Evolutionary conservation across 2,113 vertebrate species (phyloP), one percentile per base, ranked within the genome.

Genomic region (Puffinus mauretanicus): DNA sequence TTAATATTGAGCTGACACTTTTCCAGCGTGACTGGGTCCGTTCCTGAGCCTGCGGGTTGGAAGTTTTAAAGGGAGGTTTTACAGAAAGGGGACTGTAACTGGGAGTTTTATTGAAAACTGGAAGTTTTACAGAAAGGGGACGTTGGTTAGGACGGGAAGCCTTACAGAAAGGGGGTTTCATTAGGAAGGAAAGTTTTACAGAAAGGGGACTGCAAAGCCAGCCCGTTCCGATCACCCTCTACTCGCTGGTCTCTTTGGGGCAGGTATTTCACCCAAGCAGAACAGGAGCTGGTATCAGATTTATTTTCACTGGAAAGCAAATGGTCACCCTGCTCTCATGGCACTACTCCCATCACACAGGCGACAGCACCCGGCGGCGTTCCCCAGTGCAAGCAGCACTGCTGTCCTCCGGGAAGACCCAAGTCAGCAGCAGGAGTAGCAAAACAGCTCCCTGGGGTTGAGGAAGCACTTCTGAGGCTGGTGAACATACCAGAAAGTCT

Each of bases 331-430:
- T 40, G 26, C 44, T 82, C 52, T 69, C 81, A 49, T 2, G 11
- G 49, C 55, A 57, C 27, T 60, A 19, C 27, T 81, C 24, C 42
- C 26, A 34, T 42, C 77, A 46, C n/a, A 77, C 0, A 1, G 26
- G 29, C 3, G 2, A 87, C 29, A 79, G 65, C 11, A 62, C 11
- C 22, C 3, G 2, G 36, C 0, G 3, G 30, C 7, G 0, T 57
- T 67, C 25, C 65, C 34, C 64, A 76, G 9, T 6, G n/a, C 27
- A 72, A 64, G 25, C 15, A 44, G 46, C 0, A 2, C n/a, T 81
- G 38, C 13, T 62, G 20, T 86, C 47, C 36, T 71, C 52, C 2
- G 1, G 17, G 60, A 88, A 86, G 67, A 62, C 46, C 26, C 16
- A 51, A 44, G 27, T 14, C n/a, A 89, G 52, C 49, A 91, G 38